phyloP scores from a whole-genome alignment of 1,140 invertebrate species.

The Drosophila sechellia region DNA sequence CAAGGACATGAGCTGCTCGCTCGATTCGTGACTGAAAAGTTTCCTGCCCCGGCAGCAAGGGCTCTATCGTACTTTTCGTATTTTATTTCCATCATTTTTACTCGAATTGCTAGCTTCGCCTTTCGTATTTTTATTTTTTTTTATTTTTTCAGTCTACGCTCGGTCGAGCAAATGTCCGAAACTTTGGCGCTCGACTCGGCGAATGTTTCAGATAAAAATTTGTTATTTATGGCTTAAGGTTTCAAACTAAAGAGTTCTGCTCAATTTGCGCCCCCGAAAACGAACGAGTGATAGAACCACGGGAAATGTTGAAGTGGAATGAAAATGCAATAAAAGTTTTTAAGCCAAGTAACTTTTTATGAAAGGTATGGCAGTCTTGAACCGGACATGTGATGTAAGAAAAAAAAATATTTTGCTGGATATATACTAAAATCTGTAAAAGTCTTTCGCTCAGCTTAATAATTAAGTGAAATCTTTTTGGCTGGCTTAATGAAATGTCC shows the following conservation, averaged over 20 bases:
- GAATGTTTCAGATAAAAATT: conserved; percentile 70
- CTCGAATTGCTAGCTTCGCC: conserved; percentile 49
- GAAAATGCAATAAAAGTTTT: conserved; percentile 26
- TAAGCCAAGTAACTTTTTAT: conserved; percentile 5
- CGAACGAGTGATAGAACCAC: conserved; percentile 14
- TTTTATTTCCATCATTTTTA: conserved; percentile 83
- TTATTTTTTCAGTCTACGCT: conserved; percentile 47
- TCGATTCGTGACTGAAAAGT: conserved; percentile 77
- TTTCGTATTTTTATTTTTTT: conserved; percentile 36
- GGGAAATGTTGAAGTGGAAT: conserved; percentile 18
- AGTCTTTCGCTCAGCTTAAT: too few species aligned
- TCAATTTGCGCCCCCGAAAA: conserved; percentile 31
- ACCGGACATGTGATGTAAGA: too few species aligned
- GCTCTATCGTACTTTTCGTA: conserved; percentile 66
- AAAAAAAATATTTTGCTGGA: too few species aligned
- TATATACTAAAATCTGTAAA: too few species aligned
- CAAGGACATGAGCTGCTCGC: conserved; percentile 73
- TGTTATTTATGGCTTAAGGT: conserved; percentile 67
- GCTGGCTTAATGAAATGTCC: too few species aligned
- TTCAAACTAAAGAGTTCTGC: conserved; percentile 47
- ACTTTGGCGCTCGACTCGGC: conserved; percentile 57
- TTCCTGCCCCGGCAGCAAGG: conserved; percentile 50
- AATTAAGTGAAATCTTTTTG: background rate
- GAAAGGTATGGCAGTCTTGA: background rate
- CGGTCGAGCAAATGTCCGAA: conserved; percentile 62